Base-by-base conservation (phyloP, 2,888 invertebrate species). In the Coenonympha arcania region DNA sequence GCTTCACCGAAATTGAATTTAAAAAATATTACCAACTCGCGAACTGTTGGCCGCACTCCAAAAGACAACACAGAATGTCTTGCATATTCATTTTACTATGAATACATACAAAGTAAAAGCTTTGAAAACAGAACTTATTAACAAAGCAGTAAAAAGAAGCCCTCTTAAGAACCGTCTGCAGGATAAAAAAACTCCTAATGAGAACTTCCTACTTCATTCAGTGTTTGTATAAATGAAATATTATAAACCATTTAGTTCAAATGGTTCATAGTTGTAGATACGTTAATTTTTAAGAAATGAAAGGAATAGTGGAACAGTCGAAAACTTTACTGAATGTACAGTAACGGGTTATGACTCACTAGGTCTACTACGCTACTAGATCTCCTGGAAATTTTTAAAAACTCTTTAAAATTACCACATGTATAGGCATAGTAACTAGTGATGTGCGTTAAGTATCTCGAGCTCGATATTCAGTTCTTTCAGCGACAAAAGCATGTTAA, bases 1-100 rank as follows among this genome's bases (percentile, higher is more conserved):
- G 83, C 81, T 81, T 77, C 75, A 76, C 77, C 76, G 79, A 84
- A 85, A 85, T 85, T 85, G 84, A 85, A 85, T 85, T 85, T 83
- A 80, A 85, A 85, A 85, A 85, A 85, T 85, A 85, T 85, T 80
- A 82, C 84, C 77, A 65, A 75, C 72, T 76, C 76, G 72, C 73
- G 76, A 73, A 79, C 71, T 69, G 73, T 82, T 85, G 85, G 85
- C 83, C 65, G 71, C 72, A 66, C 69, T 83, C 85, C 84, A 85
- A 81, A 75, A 85, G 80, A 85, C 82, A 84, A 83, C 67, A 66
- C 68, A 33, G 28, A 54, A 50, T 71, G 69, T 73, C 79, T 78
- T 81, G 79, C 78, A 76, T 76, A 79, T 82, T 79, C 75, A 81
- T 81, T 81, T 79, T 73, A 76, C 68, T 76, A 79, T 79, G 79